A percentile compares a stretch with the other conserved stretches of the same genome.
These are phyloP conservation scores for Leucozona laternaria DNA, from an alignment of 2,888 invertebrate genomes.

Conservation along the genomic window DNA sequence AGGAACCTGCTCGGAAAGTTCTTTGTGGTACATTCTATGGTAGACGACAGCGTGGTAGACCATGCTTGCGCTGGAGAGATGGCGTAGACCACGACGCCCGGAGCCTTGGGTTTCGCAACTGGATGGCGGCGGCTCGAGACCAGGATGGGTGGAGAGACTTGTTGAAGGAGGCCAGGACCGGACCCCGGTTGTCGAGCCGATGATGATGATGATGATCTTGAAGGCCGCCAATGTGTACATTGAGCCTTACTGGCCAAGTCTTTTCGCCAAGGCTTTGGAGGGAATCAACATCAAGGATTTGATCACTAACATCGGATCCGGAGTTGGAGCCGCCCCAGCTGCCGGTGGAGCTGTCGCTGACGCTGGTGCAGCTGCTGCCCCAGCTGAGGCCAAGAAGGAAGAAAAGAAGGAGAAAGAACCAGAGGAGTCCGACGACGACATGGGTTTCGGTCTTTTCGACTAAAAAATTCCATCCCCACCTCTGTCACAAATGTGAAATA, in stretches of 20 bases:
- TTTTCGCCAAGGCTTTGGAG: constrained; percentile 98
- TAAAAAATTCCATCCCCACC: constrained; percentile 78
- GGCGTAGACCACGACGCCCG: too few species aligned
- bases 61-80: too few species aligned
- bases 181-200: too few species aligned
- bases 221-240: constrained; percentile 98
- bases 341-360: constrained; percentile 88
- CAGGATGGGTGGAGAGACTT: too few species aligned
- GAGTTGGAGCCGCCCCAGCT: constrained; percentile 93
- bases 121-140: too few species aligned
- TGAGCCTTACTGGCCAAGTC: constrained; percentile 99
- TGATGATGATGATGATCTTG: too few species aligned
- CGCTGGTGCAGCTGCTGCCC: constrained; percentile 83
- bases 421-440: constrained; percentile 93
- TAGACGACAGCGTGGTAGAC: too few species aligned
- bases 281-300: constrained; percentile 96
- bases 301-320: constrained; percentile 96
- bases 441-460: constrained; percentile 90
- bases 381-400: constrained; percentile 83
- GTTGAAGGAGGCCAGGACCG: too few species aligned
- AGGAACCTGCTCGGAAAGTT: too few species aligned
- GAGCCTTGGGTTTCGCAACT: too few species aligned
- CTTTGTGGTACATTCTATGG: too few species aligned
- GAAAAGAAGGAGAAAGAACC: constrained; percentile 89
- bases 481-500: too few species aligned